Base-by-base conservation (phyloP, 2,797 vertebrate species). In the Sus cebifrons region DNA sequence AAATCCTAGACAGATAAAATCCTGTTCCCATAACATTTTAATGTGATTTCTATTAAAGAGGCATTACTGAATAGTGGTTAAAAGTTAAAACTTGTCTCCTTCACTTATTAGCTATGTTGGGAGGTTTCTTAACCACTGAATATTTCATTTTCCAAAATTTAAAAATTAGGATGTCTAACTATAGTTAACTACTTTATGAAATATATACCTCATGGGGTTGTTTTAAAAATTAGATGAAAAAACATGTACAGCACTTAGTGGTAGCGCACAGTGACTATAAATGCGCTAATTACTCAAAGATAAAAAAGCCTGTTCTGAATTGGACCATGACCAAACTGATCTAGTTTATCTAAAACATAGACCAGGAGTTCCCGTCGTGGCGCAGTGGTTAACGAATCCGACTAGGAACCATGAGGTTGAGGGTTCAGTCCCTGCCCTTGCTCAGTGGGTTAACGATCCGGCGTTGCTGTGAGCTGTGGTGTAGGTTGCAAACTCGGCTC, bases 311-410 rank as follows among this genome's bases (percentile, higher is more conserved):
- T 54, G 27, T 86, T 86, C 25, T 40, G 23, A 93, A 81, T 81
- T 70, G 91, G 29, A 79, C 49, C n/a, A 49, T 36, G 15, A 65
- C 9, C 18, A 20, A 96, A 71, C 2, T 21, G 4, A 95, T 81
- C 73, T 93, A 94, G 36, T 71, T 86, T 86, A 87, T n/a, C 58
- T 89, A 91, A 91, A 97, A 85, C 2, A 79, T 6, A 75, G 44
- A 74, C 25, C 52, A 88, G 90, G 36, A 36, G 36, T 36, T 36
- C 36, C 36, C 36, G 4, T 36, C 4, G 36, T 36, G 36, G 36
- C 36, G 36, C 36, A 36, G 36, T 36, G 36, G 36, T 36, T 36
- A 36, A 36, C 36, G 36, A 36, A 36, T 36, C 36, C 3, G 36
- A 36, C 36, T 36, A 36, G 36, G 36, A 36, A 36, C 36, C 36